Evolutionary conservation across 92 coral and sea anemone species (phyloP), one percentile per base, ranked within the genome.

Genomic region (Metridium senile): DNA sequence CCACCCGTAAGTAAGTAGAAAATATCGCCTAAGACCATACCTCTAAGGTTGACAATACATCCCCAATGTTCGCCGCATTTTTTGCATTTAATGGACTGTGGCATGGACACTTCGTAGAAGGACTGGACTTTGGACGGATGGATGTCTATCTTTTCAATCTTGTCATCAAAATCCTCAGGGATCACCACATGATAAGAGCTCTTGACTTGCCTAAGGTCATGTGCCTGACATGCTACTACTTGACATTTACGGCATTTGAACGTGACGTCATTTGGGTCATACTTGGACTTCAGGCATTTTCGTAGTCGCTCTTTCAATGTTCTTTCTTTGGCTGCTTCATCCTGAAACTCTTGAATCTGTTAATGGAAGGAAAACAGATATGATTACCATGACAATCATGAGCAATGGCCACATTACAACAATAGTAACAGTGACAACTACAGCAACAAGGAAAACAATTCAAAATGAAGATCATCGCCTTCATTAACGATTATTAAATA

Each of bases 61-160:
- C 99, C 99, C 99, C 96, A 92, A 68, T 87, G 93, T 46, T 84
- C 97, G 1, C 62, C 76, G 52, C 98, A 94, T 10, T 74, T 47
- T 13, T 71, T 77, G 58, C 98, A 94, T 51, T 35, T 78, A 26
- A 89, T 80, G 54, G 73, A 79, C 68, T 86, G 85, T 56, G 59
- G 86, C 84, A 89, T 86, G 2, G 70, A 81, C 3, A 94, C 52
- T 43, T 73, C 93, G 70, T 87, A 87, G 30, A 91, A 79, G 6
- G 33, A 61, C 74, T 76, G 83, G 39, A 79, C 77, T 10, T 70
- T 18, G 83, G 81, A 17, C 39, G 56, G 26, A 22, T 86, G 69
- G 34, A 78, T 4, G 29, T 58, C 62, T 4, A 31, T 1, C 45
- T 52, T 21, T 9, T 8, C 58, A 9, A 79, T 33, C 76, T 58